Conservation (phyloP, 2,797 vertebrate species). For the Taenioides sp. region DNA sequence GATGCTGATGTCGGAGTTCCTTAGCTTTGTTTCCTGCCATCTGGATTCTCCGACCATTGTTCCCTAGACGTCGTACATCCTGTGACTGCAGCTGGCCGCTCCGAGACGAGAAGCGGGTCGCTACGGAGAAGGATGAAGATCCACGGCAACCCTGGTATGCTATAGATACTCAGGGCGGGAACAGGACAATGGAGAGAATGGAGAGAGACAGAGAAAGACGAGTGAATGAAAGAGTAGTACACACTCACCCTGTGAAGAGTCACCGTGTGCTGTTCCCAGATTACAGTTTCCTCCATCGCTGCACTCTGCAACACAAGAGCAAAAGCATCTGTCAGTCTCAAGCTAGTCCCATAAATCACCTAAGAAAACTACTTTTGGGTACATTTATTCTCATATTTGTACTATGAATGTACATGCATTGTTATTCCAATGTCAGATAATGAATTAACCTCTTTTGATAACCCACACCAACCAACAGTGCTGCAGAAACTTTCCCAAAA, state of each 20-base stretch:
- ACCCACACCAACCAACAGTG: no score
- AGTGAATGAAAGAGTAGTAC: constrained; percentile 50
- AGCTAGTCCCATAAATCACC: not conserved
- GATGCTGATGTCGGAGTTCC: constrained; percentile 70
- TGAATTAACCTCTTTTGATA: no score
- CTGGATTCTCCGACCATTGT: constrained; percentile 77
- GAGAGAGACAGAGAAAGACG: constrained; percentile 20
- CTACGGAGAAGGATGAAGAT: constrained; percentile 50
- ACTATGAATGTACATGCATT: not conserved
- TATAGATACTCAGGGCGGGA: constrained; percentile 21
- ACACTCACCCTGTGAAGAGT: constrained; percentile 96
- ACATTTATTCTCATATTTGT: not conserved
- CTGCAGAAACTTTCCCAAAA: no score
- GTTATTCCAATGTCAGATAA: no score
- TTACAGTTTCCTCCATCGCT: constrained; percentile 98
- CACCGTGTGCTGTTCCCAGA: constrained; percentile 99
- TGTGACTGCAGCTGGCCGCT: constrained; percentile 71
- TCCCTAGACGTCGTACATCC: constrained; percentile 64
- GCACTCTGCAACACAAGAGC: constrained; percentile 82
- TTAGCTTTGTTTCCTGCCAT: constrained; percentile 79
- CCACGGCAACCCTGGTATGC: constrained; percentile 21
- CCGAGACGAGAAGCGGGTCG: constrained; percentile 37
- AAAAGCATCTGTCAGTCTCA: not conserved
- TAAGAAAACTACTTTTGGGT: not conserved
- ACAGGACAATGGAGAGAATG: constrained; percentile 35